Evolutionary conservation across 2,797 vertebrate species (phyloP), one percentile per base, ranked within the genome.

Genomic region (Pogonophryne albipinna): DNA sequence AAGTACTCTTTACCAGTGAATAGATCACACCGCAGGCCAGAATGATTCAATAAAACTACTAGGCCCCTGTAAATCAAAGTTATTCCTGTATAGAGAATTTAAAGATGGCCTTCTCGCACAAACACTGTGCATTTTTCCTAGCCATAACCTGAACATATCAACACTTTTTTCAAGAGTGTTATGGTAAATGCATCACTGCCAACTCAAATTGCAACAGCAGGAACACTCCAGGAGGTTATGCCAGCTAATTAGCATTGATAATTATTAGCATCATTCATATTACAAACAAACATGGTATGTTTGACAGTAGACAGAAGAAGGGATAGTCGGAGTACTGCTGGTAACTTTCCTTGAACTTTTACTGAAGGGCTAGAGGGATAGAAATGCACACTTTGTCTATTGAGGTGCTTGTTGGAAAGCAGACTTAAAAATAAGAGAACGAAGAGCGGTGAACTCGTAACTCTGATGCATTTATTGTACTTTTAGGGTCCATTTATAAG

Each of bases 11-110:
- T 79, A 77, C 56, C 55, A 76, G 55, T 57, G 68, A 84, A 65
- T 70, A 68, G 62, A 74, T 84, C 52, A 60, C 50, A 63, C 46
- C 65, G 19, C 27, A 50, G 38, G 50, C 53, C 53, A 77, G 53
- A 60, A 78, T 77, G 50, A 83, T 87, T 78, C 53, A 77, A 83
- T 76, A 76, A 82, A 82, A 70, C 53, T 62, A 41, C 6, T 14
- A 57, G 50, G 49, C 15, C 53, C 13, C 19, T 2, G 16, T 42
- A 62, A 78, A 79, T 68, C 10, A 52, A 14, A 17, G 14, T 13
- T 65, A 57, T 31, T 51, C 53, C 57, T 50, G n/a, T 44, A 23
- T 12, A 44, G 6, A 49, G 4, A 52, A 69, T 65, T 66, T 38
- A 47, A 71, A 63, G 19, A n/a, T 72, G 59, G n/a, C 14, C 17